Conservation (phyloP, 2,888 invertebrate species). For the Oscheius onirici region DNA sequence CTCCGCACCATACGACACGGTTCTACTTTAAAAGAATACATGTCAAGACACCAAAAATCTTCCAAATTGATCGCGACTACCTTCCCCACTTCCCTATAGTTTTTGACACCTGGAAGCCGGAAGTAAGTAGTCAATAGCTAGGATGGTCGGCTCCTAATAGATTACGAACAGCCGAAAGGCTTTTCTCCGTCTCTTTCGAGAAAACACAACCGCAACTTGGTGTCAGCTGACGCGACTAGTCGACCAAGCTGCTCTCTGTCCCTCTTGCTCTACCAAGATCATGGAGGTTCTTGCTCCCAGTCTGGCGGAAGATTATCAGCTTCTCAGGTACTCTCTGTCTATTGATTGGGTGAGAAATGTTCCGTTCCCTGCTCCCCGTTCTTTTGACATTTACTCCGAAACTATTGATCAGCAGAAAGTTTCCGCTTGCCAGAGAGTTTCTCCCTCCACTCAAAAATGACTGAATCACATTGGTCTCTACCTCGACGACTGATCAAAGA, state of each 20-base stretch:
- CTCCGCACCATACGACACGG: too few species aligned
- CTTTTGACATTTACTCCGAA: background rate
- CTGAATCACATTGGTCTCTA: background rate
- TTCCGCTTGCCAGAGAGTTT: background rate
- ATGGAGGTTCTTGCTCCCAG: conserved; percentile 22
- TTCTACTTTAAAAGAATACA: too few species aligned
- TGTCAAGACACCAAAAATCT: background rate
- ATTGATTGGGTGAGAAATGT: too few species aligned
- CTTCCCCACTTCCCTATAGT: background rate
- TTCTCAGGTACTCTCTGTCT: background rate
- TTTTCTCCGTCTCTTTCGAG: background rate
- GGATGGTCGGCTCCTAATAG: background rate
- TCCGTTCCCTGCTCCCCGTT: too few species aligned
- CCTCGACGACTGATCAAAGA: background rate
- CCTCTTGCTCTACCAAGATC: background rate
- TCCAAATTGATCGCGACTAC: background rate
- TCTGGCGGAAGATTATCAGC: conserved; percentile 20
- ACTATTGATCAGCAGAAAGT: background rate
- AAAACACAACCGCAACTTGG: conserved; percentile 19
- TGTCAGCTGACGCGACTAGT: conserved; percentile 14
- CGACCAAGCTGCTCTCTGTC: too few species aligned
- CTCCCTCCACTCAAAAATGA: too few species aligned
- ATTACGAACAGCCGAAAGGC: background rate
- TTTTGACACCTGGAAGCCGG: background rate
- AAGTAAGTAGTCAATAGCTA: background rate